Base-by-base conservation (phyloP, 2,888 invertebrate species). In the Acanthosepion pharaonis region DNA sequence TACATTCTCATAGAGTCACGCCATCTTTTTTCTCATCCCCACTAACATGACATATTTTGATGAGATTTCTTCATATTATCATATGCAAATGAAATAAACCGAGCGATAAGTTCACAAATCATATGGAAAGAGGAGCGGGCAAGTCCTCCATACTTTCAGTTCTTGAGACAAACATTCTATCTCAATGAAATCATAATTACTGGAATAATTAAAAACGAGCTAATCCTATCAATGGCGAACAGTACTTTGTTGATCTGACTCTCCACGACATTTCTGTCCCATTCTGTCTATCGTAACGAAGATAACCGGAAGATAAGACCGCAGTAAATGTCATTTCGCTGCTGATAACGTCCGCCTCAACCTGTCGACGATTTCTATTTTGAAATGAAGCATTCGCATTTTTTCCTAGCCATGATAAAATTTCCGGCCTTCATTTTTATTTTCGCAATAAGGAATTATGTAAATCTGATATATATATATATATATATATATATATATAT, bases 141-240 rank as follows among this genome's bases (percentile, higher is more conserved):
- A 78, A n/a, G n/a, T 15, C 6, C 8, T n/a, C n/a, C 8, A n/a
- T n/a, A 2, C 11, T n/a, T n/a, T n/a, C n/a, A 15, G 11, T 78
- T 78, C 78, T 78, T 33, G 78, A n/a, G 11, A 78, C 78, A 78
- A 78, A 78, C 78, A 78, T 78, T 78, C 78, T 78, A 78, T 78
- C 78, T n/a, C 78, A 78, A 78, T 78, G n/a, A 78, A 78, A 78
- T 78, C 78, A 78, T 78, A 78, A 78, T 78, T 78, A 78, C 78
- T 78, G n/a, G 78, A n/a, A 78, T 78, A 78, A 78, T 78, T 78
- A 33, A 78, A 78, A 25, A 78, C 2, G 78, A 78, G 78, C 78
- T 78, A 78, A 78, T 78, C 78, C 78, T 78, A 78, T 78, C 78
- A 78, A 78, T 33, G 78, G 78, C n/a, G n/a, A n/a, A 78, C 78